Evolutionary conservation across 1,140 invertebrate species (phyloP).

Genomic region (Cotesia glomerata): DNA sequence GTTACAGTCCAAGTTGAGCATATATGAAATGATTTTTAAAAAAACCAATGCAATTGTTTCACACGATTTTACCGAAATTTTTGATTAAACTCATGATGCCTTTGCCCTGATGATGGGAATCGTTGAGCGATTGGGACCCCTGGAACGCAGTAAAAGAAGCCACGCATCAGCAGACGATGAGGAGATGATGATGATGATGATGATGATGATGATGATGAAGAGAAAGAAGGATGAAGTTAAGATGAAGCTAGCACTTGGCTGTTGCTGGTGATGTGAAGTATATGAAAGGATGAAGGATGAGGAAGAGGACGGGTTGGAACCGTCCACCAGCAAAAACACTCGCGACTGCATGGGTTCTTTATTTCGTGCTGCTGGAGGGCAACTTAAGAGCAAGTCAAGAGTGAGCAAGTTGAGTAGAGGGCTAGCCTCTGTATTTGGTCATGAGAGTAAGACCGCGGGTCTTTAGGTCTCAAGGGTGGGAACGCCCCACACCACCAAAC

Average conservation of each 20-base stretch:
- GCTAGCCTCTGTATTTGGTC: constrained; percentile 37
- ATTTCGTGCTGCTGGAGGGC: neutral
- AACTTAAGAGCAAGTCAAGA: too few species aligned
- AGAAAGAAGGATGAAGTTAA: neutral
- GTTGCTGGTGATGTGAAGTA: too few species aligned
- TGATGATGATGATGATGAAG: neutral
- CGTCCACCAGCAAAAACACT: constrained; percentile 9
- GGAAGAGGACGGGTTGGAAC: neutral
- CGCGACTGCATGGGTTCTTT: constrained; percentile 14
- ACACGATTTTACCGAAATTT: neutral
- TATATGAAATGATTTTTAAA: too few species aligned
- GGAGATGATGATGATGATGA: neutral
- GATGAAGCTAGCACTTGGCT: neutral
- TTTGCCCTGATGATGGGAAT: neutral
- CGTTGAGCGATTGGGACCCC: neutral
- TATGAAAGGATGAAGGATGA: neutral
- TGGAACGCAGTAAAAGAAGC: constrained; percentile 5
- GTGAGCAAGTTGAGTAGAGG: constrained; percentile 7
- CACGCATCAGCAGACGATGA: neutral
- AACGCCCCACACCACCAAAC: constrained; percentile 18
- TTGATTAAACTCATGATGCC: neutral
- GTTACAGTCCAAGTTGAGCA: too few species aligned
- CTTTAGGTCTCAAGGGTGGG: constrained; percentile 37
- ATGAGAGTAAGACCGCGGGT: constrained; percentile 32
- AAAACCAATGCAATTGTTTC: too few species aligned